phyloP scores from a whole-genome alignment of 2,113 vertebrate species.

The Anser cygnoides region DNA sequence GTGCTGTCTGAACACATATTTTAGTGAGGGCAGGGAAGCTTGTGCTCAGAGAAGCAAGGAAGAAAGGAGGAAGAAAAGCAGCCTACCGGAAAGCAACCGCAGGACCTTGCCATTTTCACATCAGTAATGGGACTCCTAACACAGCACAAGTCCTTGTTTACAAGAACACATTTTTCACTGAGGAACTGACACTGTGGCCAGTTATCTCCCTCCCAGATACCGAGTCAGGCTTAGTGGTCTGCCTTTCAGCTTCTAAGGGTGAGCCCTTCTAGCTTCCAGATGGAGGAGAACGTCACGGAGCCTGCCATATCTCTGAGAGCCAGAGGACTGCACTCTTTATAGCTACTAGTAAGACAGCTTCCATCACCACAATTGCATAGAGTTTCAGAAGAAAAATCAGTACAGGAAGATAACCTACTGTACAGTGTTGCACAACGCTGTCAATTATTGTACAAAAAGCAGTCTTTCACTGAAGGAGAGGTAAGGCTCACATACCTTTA shows the following conservation, averaged over 20 bases:
- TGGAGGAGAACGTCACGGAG: not conserved
- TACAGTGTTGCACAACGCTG: not conserved
- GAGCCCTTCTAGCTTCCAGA: not conserved
- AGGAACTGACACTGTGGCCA: not conserved
- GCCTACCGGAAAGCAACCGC: not conserved
- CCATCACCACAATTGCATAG: not conserved
- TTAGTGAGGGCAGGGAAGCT: not conserved
- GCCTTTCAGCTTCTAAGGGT: not conserved
- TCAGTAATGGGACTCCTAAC: not conserved
- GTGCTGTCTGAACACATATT: not conserved
- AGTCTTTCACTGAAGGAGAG: not conserved
- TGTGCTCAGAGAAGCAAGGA: not conserved
- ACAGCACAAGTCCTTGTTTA: not conserved
- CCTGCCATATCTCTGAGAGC: not conserved
- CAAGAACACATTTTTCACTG: not conserved
- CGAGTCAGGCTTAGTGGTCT: not conserved
- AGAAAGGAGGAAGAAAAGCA: not conserved
- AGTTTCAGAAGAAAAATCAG: not conserved
- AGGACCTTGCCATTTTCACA: not conserved
- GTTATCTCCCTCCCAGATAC: not conserved
- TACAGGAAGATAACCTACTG: not conserved
- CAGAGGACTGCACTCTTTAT: not conserved
- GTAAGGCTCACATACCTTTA: conserved; percentile 81
- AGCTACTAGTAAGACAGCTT: not conserved
- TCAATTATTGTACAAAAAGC: accelerated